Percentiles rank a stretch among this genome's conserved stretches.
These are phyloP conservation scores for Oegoconia quadripuncta DNA, from an alignment of 2,888 invertebrate species.

Conservation along the genomic window DNA sequence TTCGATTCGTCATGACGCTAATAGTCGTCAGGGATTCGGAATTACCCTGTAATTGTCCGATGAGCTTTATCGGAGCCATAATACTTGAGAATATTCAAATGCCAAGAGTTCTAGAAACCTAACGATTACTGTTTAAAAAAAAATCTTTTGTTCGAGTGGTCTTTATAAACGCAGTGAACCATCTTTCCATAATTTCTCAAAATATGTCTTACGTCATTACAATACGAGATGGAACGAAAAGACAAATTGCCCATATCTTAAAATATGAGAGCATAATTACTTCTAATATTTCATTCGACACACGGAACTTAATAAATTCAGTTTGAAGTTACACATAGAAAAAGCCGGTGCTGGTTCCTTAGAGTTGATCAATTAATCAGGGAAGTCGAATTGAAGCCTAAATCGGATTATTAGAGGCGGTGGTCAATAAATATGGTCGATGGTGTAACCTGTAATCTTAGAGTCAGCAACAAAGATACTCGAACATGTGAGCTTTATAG, in stretches of 20 bases:
- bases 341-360: constrained; percentile 8
- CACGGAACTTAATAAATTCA: constrained; percentile 23
- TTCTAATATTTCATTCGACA: constrained; percentile 11
- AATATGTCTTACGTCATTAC: too few species aligned
- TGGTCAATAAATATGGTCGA: constrained; percentile 36
- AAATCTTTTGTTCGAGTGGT: too few species aligned
- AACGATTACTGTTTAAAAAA: too few species aligned
- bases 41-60: constrained; percentile 40
- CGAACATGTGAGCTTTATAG: too few species aligned
- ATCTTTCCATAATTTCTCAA: too few species aligned
- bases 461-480: too few species aligned
- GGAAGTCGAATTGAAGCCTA: constrained; percentile 39
- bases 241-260: constrained; percentile 9
- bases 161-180: too few species aligned
- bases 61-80: constrained; percentile 19
- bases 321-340: constrained; percentile 20
- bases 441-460: constrained; percentile 19
- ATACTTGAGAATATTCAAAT: constrained; percentile 36
- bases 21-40: constrained; percentile 38
- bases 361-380: constrained; percentile 49
- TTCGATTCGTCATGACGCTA: constrained; percentile 57
- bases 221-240: constrained; percentile 2
- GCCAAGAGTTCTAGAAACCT: neutral
- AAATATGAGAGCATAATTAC: constrained; percentile 9
- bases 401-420: constrained; percentile 48